Base-by-base conservation (phyloP, 2,888 invertebrate species). In the Ophion obscuratus region DNA sequence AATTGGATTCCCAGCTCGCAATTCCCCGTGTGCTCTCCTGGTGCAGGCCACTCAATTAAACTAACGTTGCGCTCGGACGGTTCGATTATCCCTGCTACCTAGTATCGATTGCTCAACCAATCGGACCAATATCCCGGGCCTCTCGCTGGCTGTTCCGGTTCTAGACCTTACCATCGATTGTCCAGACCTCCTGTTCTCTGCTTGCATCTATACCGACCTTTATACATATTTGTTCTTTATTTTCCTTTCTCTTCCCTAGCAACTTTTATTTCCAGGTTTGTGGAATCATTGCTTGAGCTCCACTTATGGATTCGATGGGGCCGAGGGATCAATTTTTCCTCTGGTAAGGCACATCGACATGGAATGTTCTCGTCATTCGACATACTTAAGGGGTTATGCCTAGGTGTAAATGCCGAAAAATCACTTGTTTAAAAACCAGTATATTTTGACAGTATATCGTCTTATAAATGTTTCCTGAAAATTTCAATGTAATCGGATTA, bases 1-100 rank as follows among this genome's bases (percentile, higher is more conserved):
- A 91, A 91, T 91, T 91, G 90, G 89, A 91, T 91, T 91, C 90
- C 90, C 88, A 83, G 84, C 85, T 88, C 88, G 91, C 89, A 90
- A 91, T 90, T 90, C 89, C 89, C 88, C 89, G 88, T 89, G 88
- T 88, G 88, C 87, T 83, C 9, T 9, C 79, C 81, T 76, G 81
- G 78, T 88, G 80, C 86, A 87, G 88, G 89, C 84, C 90, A 87
- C 89, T 90, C 90, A 88, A 91, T 91, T 89, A 90, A 90, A 89
- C 87, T 88, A 87, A 87, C 90, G 88, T 86, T 89, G 83, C 81
- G 73, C 87, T 81, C 81, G 82, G 85, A 82, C 87, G 87, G 87
- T 80, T 84, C 80, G 67, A 78, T 71, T 73, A 70, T 61, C 86
- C 74, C 79, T 36, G 81, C 75, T 85, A 83, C 62, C 47, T 57